These are phyloP conservation scores for Drosophila nigricruria DNA, from an alignment of 2,888 invertebrate species.

Conservation along the genomic window DNA sequence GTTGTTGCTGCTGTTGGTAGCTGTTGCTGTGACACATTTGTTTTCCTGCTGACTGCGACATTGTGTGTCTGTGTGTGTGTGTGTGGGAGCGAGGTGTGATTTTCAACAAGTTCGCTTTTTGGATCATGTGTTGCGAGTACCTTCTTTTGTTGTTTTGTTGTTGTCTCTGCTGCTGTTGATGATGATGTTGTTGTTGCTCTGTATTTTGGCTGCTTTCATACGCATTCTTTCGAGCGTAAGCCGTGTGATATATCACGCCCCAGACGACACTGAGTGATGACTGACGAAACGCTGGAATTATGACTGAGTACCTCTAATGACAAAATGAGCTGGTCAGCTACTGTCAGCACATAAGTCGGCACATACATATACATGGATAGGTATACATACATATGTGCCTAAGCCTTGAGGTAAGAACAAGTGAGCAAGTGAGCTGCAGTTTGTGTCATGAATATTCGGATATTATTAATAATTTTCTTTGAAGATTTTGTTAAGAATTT, in stretches of 20 bases:
- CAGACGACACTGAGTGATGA: constrained; percentile 65
- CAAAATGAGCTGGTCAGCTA: constrained; percentile 54
- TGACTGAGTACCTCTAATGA: constrained; percentile 64
- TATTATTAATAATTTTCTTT: no score
- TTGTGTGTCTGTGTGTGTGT: constrained; percentile 17
- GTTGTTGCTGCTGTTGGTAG: constrained; percentile 22
- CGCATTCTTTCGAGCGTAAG: constrained; percentile 46
- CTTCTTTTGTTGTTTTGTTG: constrained; percentile 21
- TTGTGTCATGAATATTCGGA: no score
- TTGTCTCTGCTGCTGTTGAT: constrained; percentile 3
- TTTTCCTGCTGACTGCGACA: constrained; percentile 45
- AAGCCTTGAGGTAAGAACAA: neutral
- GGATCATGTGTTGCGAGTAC: constrained; percentile 48
- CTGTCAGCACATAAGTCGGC: constrained; percentile 41
- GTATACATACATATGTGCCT: neutral
- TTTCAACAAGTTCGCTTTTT: constrained; percentile 69
- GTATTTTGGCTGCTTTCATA: constrained; percentile 37
- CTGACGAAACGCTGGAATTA: constrained; percentile 51
- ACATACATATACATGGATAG: neutral
- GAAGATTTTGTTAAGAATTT: no score
- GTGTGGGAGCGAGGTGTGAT: constrained; percentile 65
- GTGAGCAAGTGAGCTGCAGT: neutral
- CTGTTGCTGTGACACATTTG: constrained; percentile 68
- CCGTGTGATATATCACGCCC: constrained; percentile 65
- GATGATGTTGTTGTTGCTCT: constrained; percentile 17